These are phyloP conservation scores for Dendropsophus ebraccatus DNA, from an alignment of 2,113 vertebrate species.

Conservation along the genomic window DNA sequence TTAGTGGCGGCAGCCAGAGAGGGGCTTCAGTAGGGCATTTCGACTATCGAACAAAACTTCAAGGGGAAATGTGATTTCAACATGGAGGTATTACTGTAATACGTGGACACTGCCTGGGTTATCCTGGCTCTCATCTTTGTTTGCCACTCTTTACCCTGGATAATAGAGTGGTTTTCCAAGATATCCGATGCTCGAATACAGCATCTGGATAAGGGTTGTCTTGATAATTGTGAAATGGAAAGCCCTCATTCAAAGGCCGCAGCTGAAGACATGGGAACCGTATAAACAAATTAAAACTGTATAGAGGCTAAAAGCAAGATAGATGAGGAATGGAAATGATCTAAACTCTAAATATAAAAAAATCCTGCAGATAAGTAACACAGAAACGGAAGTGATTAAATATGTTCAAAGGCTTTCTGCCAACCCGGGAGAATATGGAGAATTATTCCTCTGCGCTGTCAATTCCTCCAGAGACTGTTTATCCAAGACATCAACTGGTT, in stretches of 20 bases:
- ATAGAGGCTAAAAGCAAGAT: background rate
- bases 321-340: constrained; percentile 13
- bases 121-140: too few relatives aligned
- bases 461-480: constrained; percentile 33
- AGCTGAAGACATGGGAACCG: background rate
- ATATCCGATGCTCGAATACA: background rate
- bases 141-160: background rate
- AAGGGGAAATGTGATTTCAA: too few relatives aligned
- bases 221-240: background rate
- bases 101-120: too few relatives aligned
- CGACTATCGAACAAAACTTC: too few relatives aligned
- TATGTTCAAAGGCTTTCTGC: constrained; percentile 33
- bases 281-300: background rate
- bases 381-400: constrained; percentile 39
- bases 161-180: background rate
- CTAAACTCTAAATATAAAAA: constrained; percentile 15
- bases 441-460: constrained; percentile 24
- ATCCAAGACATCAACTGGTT: constrained; percentile 6
- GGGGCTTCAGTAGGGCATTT: too few relatives aligned
- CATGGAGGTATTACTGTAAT: too few relatives aligned
- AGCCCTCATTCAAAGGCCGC: background rate
- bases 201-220: background rate
- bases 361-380: background rate
- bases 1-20: too few relatives aligned
- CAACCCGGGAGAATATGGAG: constrained; percentile 7